Conservation (phyloP, 2,113 vertebrate genomes). For the Eudyptes chrysolophus region DNA sequence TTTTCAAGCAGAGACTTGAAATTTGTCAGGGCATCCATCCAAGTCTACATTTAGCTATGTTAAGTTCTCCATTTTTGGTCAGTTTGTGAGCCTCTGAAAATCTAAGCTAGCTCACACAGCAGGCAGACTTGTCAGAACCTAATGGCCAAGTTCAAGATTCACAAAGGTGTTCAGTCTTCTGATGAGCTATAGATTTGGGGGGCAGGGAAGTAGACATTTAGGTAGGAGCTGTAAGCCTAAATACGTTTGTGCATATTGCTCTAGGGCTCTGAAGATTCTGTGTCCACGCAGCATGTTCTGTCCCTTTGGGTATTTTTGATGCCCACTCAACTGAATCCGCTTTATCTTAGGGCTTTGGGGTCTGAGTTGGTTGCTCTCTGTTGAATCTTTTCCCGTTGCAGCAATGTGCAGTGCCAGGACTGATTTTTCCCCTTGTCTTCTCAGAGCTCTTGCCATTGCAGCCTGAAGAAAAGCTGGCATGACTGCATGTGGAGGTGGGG, state of each 20-base stretch:
- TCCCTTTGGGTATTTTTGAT: not conserved
- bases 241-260: accelerated
- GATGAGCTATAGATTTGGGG: not conserved
- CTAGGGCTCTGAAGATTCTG: not conserved
- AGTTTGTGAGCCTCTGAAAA: not conserved
- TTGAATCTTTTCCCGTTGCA: not conserved
- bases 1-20: slow-evolving; percentile 35
- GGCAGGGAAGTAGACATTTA: not conserved
- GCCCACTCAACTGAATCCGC: not conserved
- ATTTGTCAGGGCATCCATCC: not conserved
- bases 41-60: not conserved
- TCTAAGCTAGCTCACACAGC: not conserved
- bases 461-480: not conserved
- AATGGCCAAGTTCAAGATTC: not conserved
- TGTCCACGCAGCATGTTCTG: not conserved
- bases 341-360: not conserved
- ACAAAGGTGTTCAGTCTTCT: not conserved
- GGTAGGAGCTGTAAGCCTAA: not conserved
- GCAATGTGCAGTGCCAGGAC: not conserved
- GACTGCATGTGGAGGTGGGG: accelerated
- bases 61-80: slow-evolving; percentile 1
- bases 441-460: not conserved
- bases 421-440: not conserved
- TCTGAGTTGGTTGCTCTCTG: not conserved
- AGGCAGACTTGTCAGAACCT: not conserved